Percentiles rank a stretch among this genome's conserved stretches.
phyloP scores from a whole-genome alignment of 2,113 vertebrate genomes.

The Grantiella picta region DNA sequence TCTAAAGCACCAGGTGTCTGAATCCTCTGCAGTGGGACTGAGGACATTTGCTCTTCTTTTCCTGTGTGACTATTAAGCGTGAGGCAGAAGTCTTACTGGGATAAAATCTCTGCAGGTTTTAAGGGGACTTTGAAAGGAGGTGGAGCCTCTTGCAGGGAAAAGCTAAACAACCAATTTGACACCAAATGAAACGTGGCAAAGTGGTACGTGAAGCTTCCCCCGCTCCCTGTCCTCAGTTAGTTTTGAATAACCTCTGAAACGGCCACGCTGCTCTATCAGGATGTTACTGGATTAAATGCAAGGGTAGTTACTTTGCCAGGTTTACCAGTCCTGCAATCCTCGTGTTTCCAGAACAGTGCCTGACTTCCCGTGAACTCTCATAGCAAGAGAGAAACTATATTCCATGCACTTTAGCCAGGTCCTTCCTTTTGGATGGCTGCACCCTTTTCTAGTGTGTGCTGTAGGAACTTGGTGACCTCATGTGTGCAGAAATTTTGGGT shows the following conservation, averaged over 20 bases:
- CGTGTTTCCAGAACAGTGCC: neutral
- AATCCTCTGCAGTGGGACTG: neutral
- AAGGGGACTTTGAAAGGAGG: constrained; percentile 22
- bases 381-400: neutral
- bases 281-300: neutral
- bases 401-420: neutral
- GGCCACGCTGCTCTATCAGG: neutral
- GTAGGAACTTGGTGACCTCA: neutral
- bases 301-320: neutral
- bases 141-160: constrained; percentile 14
- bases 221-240: accelerated
- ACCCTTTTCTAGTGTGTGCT: neutral
- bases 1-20: neutral
- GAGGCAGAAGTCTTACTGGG: neutral
- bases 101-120: neutral
- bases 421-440: neutral
- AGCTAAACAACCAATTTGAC: constrained; percentile 14
- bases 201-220: neutral
- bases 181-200: neutral
- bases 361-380: neutral
- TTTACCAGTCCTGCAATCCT: neutral
- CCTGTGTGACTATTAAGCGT: accelerated
- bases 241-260: neutral
- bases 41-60: neutral
- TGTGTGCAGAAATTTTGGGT: accelerated